Conservation (phyloP, 2,888 invertebrate genomes). For the Protonemura montana region DNA sequence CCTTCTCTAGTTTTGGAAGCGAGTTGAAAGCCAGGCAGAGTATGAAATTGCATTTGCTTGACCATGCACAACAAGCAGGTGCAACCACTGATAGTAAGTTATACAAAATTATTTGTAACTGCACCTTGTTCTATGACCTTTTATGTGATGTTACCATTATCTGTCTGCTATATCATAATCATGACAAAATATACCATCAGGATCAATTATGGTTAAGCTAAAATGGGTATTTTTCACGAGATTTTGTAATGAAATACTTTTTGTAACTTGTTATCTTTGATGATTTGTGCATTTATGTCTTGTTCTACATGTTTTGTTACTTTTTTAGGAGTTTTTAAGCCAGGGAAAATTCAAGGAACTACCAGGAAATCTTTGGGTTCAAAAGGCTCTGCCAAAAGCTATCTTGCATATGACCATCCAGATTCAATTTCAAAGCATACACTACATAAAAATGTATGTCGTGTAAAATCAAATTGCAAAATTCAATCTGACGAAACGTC, state of each 20-base stretch:
- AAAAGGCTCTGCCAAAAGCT: neutral
- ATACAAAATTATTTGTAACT: neutral
- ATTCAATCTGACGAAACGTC: neutral
- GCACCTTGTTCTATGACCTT: no score
- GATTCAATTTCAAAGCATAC: neutral
- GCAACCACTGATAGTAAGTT: neutral
- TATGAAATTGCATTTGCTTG: slow-evolving; percentile 62
- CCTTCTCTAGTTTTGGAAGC: slow-evolving; percentile 65
- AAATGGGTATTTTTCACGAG: no score
- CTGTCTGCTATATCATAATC: no score
- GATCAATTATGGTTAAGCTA: no score
- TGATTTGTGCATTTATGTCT: neutral
- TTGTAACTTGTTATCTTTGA: neutral
- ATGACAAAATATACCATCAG: no score
- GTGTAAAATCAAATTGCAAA: neutral
- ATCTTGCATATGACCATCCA: neutral
- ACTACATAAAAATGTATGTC: neutral
- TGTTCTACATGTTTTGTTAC: neutral
- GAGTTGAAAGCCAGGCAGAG: slow-evolving; percentile 62
- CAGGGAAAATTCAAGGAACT: neutral
- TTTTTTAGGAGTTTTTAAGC: neutral
- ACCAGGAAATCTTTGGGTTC: neutral
- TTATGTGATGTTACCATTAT: no score
- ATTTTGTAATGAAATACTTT: no score
- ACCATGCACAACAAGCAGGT: slow-evolving; percentile 55